Base-by-base conservation (phyloP, 2,888 invertebrate genomes). In the Thereva nobilitata region DNA sequence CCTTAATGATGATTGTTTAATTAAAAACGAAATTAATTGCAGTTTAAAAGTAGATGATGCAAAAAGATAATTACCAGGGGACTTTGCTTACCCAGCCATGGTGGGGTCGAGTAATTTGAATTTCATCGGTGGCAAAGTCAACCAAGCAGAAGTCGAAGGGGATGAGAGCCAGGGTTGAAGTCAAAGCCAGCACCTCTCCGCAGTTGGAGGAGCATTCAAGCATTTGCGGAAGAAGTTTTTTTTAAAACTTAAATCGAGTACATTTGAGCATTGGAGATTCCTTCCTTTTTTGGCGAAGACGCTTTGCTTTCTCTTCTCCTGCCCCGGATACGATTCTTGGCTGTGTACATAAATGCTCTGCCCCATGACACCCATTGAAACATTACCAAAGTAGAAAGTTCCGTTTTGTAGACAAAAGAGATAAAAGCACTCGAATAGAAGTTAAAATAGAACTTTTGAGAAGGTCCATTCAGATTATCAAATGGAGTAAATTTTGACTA, bases 11-110 rank as follows among this genome's bases (percentile, higher is more conserved):
- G 67, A 67, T 67, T 67, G 67, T 67, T 67, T 67, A 67, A 67
- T 67, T 67, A 67, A 67, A 67, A 67, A 64, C 67, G 55, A 67
- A 67, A 67, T 67, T 64, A 67, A 64, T 67, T 67, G 67, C 67
- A 63, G 64, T 67, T 67, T 67, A 67, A 67, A 67, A 67, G 67
- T 67, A 67, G 63, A 67, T 67, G 67, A 67, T 67, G 67, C 67
- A 67, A 64, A 63, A 63, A 67, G 67, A 67, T 67, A 67, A 67
- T 67, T 67, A 63, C 67, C 47, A 40, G 37, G 12, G 35, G 64
- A 35, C 38, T 64, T 52, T 52, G 42, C 52, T 64, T 52, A 44
- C 44, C 66, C 53, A 7, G 45, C 35, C 42, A 12, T 10, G 37
- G 34, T 23, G 52, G 45, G 57, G 40, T 35, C 40, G 35, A 49